Evolutionary conservation across 2,888 invertebrate genomes (phyloP).

Genomic region (Drosophila eohydei): DNA sequence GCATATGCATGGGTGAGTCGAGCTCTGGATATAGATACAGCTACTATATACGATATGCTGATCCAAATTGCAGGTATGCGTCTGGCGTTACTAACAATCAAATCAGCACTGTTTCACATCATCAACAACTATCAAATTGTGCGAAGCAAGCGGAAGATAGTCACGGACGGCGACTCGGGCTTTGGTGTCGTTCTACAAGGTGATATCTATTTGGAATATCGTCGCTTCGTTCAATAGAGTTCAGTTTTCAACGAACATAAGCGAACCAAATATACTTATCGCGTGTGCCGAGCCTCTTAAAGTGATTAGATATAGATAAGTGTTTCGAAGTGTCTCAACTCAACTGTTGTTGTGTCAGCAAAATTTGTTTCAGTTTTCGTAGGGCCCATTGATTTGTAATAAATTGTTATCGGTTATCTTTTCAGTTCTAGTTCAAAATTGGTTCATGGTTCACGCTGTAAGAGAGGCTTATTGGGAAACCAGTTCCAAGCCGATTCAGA

Average conservation of each 20-base stretch:
- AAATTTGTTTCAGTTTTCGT: background rate
- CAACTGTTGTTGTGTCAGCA: background rate
- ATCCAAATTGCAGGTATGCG: constrained; percentile 55
- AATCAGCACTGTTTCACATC: constrained; percentile 69
- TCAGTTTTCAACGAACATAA: background rate
- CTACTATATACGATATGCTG: background rate
- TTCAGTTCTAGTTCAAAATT: background rate
- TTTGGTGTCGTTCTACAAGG: constrained; percentile 69
- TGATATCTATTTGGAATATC: constrained; percentile 68
- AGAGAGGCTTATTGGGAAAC: background rate
- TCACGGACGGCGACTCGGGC: constrained; percentile 48
- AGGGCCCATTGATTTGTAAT: background rate
- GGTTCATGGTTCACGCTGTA: background rate
- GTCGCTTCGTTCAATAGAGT: constrained; percentile 45
- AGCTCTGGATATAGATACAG: too few relatives aligned
- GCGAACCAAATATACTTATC: background rate
- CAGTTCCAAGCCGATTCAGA: background rate
- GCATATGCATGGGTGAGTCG: constrained; percentile 76
- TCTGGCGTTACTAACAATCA: constrained; percentile 68
- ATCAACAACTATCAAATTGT: constrained; percentile 63
- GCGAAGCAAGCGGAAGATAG: constrained; percentile 21
- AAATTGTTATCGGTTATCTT: background rate
- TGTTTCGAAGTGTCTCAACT: background rate
- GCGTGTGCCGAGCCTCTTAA: constrained; percentile 3
- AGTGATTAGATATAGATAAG: constrained; percentile 6